Evolutionary conservation across 2,888 invertebrate genomes (phyloP).

Genomic region (Cheilosia impressa): DNA sequence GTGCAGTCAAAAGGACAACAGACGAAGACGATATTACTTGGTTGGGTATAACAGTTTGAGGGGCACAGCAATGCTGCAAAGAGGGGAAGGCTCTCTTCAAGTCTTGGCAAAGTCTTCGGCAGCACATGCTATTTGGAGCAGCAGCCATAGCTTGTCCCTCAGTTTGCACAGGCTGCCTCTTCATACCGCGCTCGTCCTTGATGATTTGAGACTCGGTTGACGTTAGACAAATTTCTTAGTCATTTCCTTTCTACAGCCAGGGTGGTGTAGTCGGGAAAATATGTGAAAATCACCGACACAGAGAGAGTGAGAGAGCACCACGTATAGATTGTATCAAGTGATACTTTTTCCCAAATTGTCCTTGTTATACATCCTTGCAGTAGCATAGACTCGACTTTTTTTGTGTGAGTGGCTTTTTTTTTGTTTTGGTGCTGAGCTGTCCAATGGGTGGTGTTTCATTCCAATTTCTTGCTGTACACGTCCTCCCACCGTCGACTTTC

Average conservation of each 20-base stretch:
- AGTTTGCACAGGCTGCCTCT: not conserved
- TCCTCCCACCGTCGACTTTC: conserved; percentile 25
- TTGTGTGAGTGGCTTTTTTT: no score
- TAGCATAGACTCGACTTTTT: conserved; percentile 19
- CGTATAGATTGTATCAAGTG: conserved; percentile 66
- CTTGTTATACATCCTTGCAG: conserved; percentile 62
- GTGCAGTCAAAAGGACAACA: conserved; percentile 36
- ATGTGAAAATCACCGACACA: not conserved
- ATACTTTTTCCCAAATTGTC: conserved; percentile 71
- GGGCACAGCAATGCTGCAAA: conserved; percentile 37
- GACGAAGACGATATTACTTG: not conserved
- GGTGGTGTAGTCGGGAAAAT: conserved; percentile 10
- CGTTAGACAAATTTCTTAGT: conserved; percentile 43
- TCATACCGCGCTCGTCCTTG: conserved; percentile 5
- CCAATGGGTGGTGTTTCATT: conserved; percentile 58
- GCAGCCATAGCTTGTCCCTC: not conserved
- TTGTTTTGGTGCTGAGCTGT: conserved; percentile 6
- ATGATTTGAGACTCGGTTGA: conserved; percentile 14
- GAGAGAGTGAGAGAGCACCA: conserved; percentile 30
- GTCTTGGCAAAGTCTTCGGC: not conserved
- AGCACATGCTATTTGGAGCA: conserved; percentile 28
- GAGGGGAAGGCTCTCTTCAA: conserved; percentile 14
- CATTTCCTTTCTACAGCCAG: not conserved
- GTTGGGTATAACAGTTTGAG: conserved; percentile 69
- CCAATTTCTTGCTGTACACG: conserved; percentile 40